Evolutionary conservation across 1,140 invertebrate genomes (phyloP).

Genomic region (Drosophila lini): DNA sequence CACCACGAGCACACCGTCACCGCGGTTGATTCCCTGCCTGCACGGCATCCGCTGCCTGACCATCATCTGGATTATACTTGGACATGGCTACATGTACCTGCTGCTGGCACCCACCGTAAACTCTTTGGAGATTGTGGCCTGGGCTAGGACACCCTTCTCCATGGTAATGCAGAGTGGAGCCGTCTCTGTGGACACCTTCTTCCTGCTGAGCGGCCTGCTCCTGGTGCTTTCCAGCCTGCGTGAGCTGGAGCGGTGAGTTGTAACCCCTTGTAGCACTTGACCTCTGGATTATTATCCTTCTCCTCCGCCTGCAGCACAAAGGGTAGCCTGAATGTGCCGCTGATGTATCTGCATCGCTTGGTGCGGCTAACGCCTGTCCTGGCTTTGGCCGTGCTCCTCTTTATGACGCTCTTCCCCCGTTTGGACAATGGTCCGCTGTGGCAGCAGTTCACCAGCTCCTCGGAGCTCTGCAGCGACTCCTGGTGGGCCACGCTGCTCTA

Average conservation of each 20-base stretch:
- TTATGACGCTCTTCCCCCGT: conserved; percentile 62
- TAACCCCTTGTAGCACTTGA: background rate
- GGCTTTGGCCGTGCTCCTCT: conserved; percentile 68
- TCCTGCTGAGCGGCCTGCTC: conserved; percentile 89
- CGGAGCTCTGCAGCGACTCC: conserved; percentile 57
- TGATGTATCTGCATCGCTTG: conserved; percentile 81
- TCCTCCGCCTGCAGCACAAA: conserved; percentile 13
- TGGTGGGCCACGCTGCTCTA: conserved; percentile 81
- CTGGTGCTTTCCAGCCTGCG: conserved; percentile 88
- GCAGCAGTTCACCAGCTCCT: conserved; percentile 56
- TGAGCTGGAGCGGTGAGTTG: conserved; percentile 86
- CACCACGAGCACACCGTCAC: conserved; percentile 3
- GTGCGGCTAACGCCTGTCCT: conserved; percentile 75
- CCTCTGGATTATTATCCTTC: no score
- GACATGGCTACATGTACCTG: conserved; percentile 85
- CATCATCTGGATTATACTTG: conserved; percentile 89
- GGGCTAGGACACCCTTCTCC: conserved; percentile 85
- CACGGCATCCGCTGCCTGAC: conserved; percentile 87
- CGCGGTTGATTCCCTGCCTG: conserved; percentile 84
- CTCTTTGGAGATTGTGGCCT: conserved; percentile 50
- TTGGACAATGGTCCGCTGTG: conserved; percentile 73
- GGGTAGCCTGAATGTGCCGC: conserved; percentile 63
- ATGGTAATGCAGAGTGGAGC: conserved; percentile 87
- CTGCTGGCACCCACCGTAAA: conserved; percentile 59
- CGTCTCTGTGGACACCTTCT: conserved; percentile 89